A percentile compares a stretch with the other conserved stretches of the same genome.
Conservation (phyloP, 2,888 invertebrate genomes). For the Parascotia fuliginaria region DNA sequence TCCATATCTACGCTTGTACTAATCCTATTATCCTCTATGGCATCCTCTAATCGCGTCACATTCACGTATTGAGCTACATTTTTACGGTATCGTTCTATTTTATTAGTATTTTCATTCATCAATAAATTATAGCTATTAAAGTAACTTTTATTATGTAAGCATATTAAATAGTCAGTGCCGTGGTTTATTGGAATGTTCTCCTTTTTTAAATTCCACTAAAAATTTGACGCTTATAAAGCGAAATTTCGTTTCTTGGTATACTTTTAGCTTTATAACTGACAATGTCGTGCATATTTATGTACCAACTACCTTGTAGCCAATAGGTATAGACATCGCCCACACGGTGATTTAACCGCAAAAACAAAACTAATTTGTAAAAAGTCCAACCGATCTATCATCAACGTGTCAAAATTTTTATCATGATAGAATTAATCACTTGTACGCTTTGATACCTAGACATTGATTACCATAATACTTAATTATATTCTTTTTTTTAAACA, state of each 20-base stretch:
- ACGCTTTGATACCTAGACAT: slow-evolving; percentile 17
- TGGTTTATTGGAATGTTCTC: no score
- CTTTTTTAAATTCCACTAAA: no score
- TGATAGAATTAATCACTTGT: slow-evolving; percentile 31
- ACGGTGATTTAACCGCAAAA: not conserved
- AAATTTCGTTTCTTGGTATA: no score
- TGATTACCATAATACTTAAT: slow-evolving; percentile 7
- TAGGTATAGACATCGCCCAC: not conserved
- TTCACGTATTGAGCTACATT: slow-evolving; percentile 24
- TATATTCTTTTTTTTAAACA: no score
- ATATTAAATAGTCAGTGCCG: no score
- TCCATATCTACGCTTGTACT: slow-evolving; percentile 41
- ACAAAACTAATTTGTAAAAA: slow-evolving; percentile 15
- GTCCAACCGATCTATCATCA: slow-evolving; percentile 32
- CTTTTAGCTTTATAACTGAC: no score
- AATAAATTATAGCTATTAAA: slow-evolving; percentile 7
- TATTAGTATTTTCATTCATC: not conserved
- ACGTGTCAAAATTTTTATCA: slow-evolving; percentile 39
- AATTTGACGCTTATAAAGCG: no score
- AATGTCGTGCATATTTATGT: no score
- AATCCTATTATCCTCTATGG: slow-evolving; percentile 54
- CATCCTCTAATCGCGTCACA: slow-evolving; percentile 34
- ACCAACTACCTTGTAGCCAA: no score
- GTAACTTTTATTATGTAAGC: no score
- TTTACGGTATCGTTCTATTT: slow-evolving; percentile 24